Evolutionary conservation across 2,797 vertebrate species (phyloP).

Genomic region (Tympanoctomys barrerae): DNA sequence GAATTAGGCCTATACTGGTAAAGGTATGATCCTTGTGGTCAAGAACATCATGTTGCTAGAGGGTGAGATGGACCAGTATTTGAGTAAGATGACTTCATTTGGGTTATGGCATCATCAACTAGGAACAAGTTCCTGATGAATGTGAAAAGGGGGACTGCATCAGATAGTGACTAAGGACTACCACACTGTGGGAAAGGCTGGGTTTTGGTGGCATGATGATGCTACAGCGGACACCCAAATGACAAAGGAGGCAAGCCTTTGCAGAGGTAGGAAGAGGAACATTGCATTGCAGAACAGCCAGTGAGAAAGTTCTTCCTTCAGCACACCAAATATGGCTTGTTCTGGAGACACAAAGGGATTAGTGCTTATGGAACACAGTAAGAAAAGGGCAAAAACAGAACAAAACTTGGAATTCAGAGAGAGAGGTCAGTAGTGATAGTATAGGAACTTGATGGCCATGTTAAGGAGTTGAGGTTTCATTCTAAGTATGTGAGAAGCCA

Average conservation of each 20-base stretch:
- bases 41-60: not conserved
- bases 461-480: not conserved
- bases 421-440: too few species aligned
- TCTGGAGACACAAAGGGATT: not conserved
- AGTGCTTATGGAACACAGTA: fast-evolving
- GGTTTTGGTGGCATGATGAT: not conserved
- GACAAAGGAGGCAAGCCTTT: not conserved
- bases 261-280: not conserved
- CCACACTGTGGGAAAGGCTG: not conserved
- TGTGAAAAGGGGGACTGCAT: too few species aligned
- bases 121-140: not conserved
- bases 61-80: not conserved
- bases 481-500: not conserved
- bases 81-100: not conserved
- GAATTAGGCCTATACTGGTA: too few species aligned
- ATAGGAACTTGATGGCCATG: not conserved
- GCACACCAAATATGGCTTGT: not conserved
- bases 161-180: not conserved
- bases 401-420: not conserved
- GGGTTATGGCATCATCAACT: not conserved
- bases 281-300: not conserved
- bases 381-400: not conserved
- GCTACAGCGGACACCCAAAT: not conserved
- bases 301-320: not conserved
- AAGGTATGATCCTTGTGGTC: not conserved